These are phyloP conservation scores for Nothocercus julius DNA, from an alignment of 2,113 vertebrate species.

Conservation along the genomic window DNA sequence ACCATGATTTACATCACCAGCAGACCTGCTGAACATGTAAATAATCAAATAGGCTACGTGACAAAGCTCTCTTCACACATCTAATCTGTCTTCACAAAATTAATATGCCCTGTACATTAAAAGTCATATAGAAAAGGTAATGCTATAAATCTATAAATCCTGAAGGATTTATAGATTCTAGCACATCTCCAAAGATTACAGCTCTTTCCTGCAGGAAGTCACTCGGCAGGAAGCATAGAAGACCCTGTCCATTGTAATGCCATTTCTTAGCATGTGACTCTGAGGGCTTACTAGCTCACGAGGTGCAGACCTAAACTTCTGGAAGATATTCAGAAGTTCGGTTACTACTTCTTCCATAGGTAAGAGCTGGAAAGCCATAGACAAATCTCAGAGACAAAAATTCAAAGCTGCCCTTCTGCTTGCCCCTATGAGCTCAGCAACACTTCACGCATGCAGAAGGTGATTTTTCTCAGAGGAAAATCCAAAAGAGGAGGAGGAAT, in stretches of 20 bases:
- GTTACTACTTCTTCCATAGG: neutral
- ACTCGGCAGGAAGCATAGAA: neutral
- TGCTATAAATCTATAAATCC: neutral
- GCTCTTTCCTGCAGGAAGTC: neutral
- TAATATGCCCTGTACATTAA: neutral
- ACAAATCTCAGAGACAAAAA: neutral
- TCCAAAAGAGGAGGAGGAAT: neutral
- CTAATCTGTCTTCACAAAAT: neutral
- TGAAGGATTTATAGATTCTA: neutral
- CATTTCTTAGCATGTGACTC: neutral
- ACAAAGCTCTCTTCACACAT: neutral
- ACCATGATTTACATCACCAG: neutral
- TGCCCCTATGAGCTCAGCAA: neutral
- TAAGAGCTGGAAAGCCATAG: neutral
- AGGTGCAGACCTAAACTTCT: neutral
- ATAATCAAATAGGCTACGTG: neutral
- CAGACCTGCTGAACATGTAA: neutral
- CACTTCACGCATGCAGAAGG: neutral
- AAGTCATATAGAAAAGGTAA: neutral
- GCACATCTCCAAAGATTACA: neutral
- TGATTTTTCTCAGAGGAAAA: neutral
- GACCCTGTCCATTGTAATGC: neutral
- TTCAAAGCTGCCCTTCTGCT: neutral
- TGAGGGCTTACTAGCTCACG: neutral
- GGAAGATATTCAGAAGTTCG: neutral